Base-by-base conservation (phyloP, 2,888 invertebrate species). In the Stenurella melanura region DNA sequence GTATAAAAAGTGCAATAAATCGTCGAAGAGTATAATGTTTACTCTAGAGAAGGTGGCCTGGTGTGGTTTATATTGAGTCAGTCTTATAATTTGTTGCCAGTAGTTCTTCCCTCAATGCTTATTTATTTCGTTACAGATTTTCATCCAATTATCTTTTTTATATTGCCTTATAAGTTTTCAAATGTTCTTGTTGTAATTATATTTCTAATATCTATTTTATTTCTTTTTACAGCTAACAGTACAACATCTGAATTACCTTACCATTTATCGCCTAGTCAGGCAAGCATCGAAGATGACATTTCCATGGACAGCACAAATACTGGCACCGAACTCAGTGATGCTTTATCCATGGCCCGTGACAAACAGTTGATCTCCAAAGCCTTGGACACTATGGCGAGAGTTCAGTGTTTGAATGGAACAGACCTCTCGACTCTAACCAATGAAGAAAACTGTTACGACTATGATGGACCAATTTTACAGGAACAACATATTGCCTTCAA, bases 401-500 rank as follows among this genome's bases (percentile, higher is more conserved):
- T 90, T 10, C 90, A 90, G 75, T 88, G 88, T 78, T 82, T 89
- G 19, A 89, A 89, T 78, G 89, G 88, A 64, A 85, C 85, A 10
- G 88, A 89, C 74, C 81, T 88, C 30, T 83, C 86, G n/a, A 78
- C 81, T 15, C 66, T 88, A 50, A 74, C 84, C n/a, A 84, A 82
- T 56, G 87, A 91, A 78, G 84, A 85, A 38, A 90, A 90, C 77
- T 85, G 84, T 78, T 88, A 87, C 75, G 90, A 90, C 79, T 86
- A 89, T 79, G 91, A 92, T 83, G 94, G 94, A 75, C 94, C 94
- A 69, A 89, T 96, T 74, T 89, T 96, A 76, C 91, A 92, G 18
- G 94, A 95, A 76, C 91, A 92, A 70, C 93, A 95, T 87, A 93
- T 93, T 78, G 90, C 92, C 64, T 97, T 97, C 87, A 94, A 94